phyloP scores from a whole-genome alignment of 1,140 invertebrate species.

The Glossosoma conforme region DNA sequence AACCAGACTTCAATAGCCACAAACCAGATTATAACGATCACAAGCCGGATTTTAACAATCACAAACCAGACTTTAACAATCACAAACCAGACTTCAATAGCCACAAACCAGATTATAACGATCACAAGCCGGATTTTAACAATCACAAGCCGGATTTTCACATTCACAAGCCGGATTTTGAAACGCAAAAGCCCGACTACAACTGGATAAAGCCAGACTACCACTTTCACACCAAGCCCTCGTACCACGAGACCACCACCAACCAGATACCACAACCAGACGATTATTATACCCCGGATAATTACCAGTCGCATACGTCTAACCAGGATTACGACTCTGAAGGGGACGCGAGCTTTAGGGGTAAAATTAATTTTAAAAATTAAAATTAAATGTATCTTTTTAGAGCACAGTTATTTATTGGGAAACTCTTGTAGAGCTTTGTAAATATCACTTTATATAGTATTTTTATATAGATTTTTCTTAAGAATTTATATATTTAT shows the following conservation, averaged over 20 bases:
- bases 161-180: constrained; percentile 37
- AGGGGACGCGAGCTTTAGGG: constrained; percentile 40
- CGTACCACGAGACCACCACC: constrained; percentile 45
- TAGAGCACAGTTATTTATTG: too few species aligned
- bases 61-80: too few species aligned
- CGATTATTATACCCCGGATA: constrained; percentile 35
- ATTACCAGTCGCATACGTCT: constrained; percentile 35
- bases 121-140: too few species aligned
- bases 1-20: constrained; percentile 28
- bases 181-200: constrained; percentile 33
- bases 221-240: constrained; percentile 47
- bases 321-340: constrained; percentile 36
- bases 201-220: constrained; percentile 36
- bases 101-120: too few species aligned
- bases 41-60: constrained; percentile 25
- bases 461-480: too few species aligned
- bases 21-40: constrained; percentile 25
- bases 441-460: too few species aligned
- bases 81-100: too few species aligned
- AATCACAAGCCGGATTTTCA: constrained; percentile 29
- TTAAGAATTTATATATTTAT: too few species aligned
- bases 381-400: too few species aligned
- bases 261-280: constrained; percentile 36
- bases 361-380: too few species aligned
- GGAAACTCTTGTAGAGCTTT: too few species aligned